Conservation (phyloP, 2,113 vertebrate genomes). For the Erythrocebus patas region DNA sequence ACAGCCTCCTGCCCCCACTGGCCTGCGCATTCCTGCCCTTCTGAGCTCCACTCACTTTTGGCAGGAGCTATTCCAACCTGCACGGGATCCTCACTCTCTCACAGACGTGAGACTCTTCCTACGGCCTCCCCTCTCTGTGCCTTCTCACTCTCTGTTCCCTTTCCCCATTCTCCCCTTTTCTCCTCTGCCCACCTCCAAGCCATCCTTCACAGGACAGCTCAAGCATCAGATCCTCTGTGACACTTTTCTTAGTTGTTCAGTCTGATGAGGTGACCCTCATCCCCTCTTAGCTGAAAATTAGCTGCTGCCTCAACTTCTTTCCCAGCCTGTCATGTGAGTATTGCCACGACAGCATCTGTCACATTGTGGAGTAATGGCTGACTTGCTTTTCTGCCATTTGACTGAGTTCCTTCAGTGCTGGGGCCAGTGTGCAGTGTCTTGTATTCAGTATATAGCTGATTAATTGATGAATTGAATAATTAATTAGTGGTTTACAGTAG, state of each 20-base stretch:
- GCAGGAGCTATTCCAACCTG: neutral
- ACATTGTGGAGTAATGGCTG: fast-evolving
- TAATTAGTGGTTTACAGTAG: neutral
- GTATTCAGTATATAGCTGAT: neutral
- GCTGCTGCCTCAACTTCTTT: neutral
- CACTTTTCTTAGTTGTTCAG: too few species aligned
- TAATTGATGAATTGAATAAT: neutral
- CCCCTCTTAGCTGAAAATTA: too few species aligned
- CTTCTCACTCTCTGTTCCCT: neutral
- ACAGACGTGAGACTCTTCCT: neutral
- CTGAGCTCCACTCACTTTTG: too few species aligned
- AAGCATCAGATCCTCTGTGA: neutral
- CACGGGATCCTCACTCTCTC: neutral
- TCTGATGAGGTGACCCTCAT: fast-evolving
- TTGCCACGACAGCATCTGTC: fast-evolving
- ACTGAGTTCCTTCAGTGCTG: neutral
- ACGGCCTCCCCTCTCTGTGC: fast-evolving
- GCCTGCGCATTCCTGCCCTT: too few species aligned
- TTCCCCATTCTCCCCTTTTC: fast-evolving
- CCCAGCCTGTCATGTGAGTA: fast-evolving
- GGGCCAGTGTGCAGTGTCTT: neutral
- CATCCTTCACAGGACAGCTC: neutral
- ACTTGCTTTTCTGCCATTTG: neutral
- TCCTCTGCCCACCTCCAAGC: neutral
- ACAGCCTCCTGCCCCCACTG: neutral